These are phyloP conservation scores for Corapipo altera DNA, from an alignment of 2,113 vertebrate genomes.

Conservation along the genomic window DNA sequence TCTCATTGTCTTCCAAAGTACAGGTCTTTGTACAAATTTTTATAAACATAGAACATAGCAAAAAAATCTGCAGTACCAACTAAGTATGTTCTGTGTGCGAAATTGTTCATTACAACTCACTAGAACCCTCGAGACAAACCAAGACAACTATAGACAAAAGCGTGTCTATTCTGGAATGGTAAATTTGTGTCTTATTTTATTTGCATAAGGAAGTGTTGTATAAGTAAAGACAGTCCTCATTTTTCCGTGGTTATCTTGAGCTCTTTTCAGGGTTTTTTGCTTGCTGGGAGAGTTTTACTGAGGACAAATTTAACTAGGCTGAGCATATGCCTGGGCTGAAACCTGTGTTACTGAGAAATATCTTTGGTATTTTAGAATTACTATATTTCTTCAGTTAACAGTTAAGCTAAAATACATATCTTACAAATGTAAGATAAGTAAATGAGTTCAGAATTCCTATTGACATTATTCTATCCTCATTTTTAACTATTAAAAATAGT, in stretches of 20 bases:
- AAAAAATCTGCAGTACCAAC: not conserved
- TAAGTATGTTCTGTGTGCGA: not conserved
- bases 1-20: not conserved
- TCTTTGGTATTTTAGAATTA: not conserved
- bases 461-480: not conserved
- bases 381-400: not conserved
- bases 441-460: not conserved
- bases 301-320: not conserved
- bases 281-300: not conserved
- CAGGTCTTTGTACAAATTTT: not conserved
- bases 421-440: not conserved
- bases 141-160: not conserved
- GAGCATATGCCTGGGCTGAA: not conserved
- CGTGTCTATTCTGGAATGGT: not conserved
- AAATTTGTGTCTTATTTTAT: not conserved
- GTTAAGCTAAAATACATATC: not conserved
- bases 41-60: not conserved
- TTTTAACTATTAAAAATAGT: not conserved
- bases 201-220: not conserved
- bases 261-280: not conserved
- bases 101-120: not conserved
- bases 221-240: not conserved
- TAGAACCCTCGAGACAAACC: not conserved
- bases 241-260: not conserved
- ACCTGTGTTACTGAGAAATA: not conserved